Base-by-base conservation (phyloP, 1,140 invertebrate genomes). In the Harlomillsia oculata region DNA sequence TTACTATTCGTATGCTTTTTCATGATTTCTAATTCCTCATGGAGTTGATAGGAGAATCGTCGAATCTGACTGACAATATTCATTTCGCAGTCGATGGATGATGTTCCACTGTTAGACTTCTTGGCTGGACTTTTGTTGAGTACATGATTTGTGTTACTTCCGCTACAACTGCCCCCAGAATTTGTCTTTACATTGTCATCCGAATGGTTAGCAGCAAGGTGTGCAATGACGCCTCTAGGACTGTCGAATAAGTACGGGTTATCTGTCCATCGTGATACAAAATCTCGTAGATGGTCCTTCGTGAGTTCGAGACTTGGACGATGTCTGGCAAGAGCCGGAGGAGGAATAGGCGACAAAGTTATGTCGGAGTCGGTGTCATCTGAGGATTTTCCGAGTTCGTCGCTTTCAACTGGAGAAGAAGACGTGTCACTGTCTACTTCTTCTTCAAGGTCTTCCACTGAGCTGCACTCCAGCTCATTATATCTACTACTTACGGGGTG, bases 191-290 rank as follows among this genome's bases (percentile, higher is more conserved):
- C 16, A 5, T 30, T 40, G 14, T 45, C 34, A 20, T 48, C 45
- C 13, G 52, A 6, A 18, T 20, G 37, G 11, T 32, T 30, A 21
- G 16, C 30, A 30, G 43, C 55, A 6, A 65, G 20, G 23, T 65
- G 59, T 16, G 59, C 52, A 28, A 65, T 65, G 26, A 65, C 56
- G 4, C 60, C 63, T 2, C 55, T 44, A 39, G 78, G 71, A 44
- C 78, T 77, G 63, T 87, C 84, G 65, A 87, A 82, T 16, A 82
- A 73, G 67, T 89, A 89, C 0, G 87, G 86, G 23, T 84, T 87
- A 67, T 88, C 85, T 54, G 83, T 81, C 86, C 87, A 90, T 41
- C 86, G 76, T 65, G 88, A 86, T n/a, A 91, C 87, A 71, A 89
- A 89, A 60, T 82, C 73, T 57, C 81, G 77, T 14, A 91, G 75